Evolutionary conservation across 2,113 vertebrate species (phyloP).

Genomic region (Megaceryle maxima): DNA sequence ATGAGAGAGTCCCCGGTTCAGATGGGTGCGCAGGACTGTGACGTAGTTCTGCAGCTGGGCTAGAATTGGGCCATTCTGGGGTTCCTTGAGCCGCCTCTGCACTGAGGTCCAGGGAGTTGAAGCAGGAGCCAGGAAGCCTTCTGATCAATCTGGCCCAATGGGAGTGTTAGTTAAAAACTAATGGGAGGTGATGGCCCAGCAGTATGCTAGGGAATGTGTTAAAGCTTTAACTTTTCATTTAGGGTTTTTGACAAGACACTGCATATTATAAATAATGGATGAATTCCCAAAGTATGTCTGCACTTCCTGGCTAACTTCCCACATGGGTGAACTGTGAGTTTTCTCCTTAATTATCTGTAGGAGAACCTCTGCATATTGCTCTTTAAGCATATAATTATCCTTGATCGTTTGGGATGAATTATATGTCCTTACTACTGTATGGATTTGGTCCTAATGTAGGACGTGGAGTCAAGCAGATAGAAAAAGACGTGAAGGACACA

Average conservation of each 20-base stretch:
- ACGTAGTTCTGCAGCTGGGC: background rate
- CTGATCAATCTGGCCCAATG: background rate
- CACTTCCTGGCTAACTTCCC: conserved; percentile 64
- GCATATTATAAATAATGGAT: conserved; percentile 57
- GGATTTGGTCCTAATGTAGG: conserved; percentile 54
- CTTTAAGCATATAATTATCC: conserved; percentile 72
- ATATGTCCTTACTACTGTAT: conserved; percentile 52
- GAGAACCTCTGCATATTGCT: conserved; percentile 69
- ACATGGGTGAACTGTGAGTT: conserved; percentile 56
- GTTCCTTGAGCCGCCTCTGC: background rate
- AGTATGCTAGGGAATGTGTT: conserved; percentile 3
- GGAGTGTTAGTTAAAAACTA: conserved; percentile 29
- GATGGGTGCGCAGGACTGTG: rapidly evolving
- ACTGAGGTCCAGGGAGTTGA: background rate
- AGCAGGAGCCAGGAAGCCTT: background rate
- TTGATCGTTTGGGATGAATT: conserved; percentile 71
- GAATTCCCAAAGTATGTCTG: conserved; percentile 57
- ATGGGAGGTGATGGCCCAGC: conserved; percentile 4
- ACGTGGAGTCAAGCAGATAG: conserved; percentile 57
- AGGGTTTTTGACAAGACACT: conserved; percentile 15
- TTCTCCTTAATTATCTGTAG: conserved; percentile 67
- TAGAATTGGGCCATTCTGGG: background rate
- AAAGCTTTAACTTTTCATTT: conserved; percentile 40
- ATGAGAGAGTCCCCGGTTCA: background rate
- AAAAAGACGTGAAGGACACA: conserved; percentile 50